These are phyloP conservation scores for Cyprinus carpio DNA, from an alignment of 2,113 vertebrate genomes.

Conservation along the genomic window DNA sequence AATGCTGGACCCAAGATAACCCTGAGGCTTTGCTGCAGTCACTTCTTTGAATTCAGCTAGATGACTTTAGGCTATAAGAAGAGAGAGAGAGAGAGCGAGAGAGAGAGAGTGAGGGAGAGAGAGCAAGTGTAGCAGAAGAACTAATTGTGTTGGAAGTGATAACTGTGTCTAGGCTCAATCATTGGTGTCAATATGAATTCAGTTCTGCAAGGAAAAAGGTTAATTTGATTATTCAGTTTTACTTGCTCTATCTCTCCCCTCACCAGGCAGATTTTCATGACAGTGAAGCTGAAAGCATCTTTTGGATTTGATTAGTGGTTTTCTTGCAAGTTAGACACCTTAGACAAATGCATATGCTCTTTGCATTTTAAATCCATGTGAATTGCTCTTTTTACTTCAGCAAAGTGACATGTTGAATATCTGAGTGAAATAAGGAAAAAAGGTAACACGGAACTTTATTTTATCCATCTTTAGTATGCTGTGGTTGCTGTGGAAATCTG, in stretches of 20 bases:
- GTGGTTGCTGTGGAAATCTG: too few relatives aligned
- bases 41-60: background rate
- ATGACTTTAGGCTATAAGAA: background rate
- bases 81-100: background rate
- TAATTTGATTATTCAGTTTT: constrained; percentile 18
- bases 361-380: background rate
- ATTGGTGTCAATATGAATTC: background rate
- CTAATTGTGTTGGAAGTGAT: background rate
- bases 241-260: background rate
- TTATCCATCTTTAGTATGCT: background rate
- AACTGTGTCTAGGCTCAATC: background rate
- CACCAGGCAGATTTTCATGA: background rate
- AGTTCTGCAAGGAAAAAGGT: background rate
- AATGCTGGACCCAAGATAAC: background rate
- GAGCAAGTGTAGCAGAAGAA: background rate
- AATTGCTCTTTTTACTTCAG: background rate
- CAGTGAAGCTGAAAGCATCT: constrained; percentile 9
- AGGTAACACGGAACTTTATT: background rate
- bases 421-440: background rate
- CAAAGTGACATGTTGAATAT: background rate
- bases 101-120: background rate
- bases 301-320: constrained; percentile 16
- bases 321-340: background rate
- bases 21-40: background rate
- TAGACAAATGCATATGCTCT: background rate